These are phyloP conservation scores for Oreotrochilus melanogaster DNA, from an alignment of 2,113 vertebrate species.

Conservation along the genomic window DNA sequence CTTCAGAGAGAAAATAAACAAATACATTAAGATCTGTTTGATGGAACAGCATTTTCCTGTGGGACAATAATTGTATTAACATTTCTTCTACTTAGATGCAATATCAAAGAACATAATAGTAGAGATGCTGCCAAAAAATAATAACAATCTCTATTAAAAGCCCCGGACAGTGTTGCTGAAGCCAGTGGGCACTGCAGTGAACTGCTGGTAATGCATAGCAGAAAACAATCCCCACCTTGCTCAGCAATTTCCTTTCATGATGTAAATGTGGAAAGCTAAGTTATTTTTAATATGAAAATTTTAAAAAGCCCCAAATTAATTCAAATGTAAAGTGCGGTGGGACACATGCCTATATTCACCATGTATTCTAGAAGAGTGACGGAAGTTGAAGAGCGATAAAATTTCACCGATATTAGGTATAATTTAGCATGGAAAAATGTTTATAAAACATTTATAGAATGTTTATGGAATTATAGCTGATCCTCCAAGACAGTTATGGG, in stretches of 20 bases:
- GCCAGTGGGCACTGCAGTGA: background rate
- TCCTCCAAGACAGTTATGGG: background rate
- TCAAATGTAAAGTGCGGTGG: background rate
- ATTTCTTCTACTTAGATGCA: background rate
- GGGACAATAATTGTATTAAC: conserved; percentile 24
- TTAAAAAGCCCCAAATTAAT: background rate
- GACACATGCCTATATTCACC: background rate
- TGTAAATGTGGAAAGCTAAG: background rate
- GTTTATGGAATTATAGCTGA: background rate
- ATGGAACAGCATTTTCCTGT: conserved; percentile 1
- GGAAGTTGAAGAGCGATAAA: background rate
- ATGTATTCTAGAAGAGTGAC: background rate
- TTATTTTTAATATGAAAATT: background rate
- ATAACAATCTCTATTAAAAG: background rate
- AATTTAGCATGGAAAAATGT: background rate
- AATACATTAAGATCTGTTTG: background rate
- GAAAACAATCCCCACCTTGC: background rate
- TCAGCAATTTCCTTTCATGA: background rate
- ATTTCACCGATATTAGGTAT: background rate
- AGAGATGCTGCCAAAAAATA: background rate
- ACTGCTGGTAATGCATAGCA: background rate
- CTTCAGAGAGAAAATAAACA: conserved; percentile 6
- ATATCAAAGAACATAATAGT: background rate
- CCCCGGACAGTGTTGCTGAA: background rate
- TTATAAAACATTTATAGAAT: background rate